Percentiles rank a stretch among this genome's conserved stretches.
Evolutionary conservation across 2,888 invertebrate genomes (phyloP).

Genomic region (Melipona bicolor): DNA sequence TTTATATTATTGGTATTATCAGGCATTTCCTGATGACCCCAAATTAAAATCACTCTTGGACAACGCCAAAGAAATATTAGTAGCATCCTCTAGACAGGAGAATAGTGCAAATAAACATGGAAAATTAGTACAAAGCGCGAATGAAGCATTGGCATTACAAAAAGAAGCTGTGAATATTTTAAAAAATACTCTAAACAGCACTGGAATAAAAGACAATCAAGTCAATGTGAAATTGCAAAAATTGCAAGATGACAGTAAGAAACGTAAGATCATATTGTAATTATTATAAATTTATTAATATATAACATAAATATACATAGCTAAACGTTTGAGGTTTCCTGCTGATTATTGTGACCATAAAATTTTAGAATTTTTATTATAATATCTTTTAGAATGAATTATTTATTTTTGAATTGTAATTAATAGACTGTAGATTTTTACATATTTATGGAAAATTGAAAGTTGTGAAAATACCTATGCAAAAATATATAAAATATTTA

Average conservation of each 20-base stretch:
- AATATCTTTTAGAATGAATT: not conserved
- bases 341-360: not conserved
- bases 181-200: slow-evolving; percentile 80
- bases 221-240: slow-evolving; percentile 82
- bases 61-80: slow-evolving; percentile 75
- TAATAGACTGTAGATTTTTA: no score
- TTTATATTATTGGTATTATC: not conserved
- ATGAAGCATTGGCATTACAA: slow-evolving; percentile 81
- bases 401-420: not conserved
- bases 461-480: no score
- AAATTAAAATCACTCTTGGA: slow-evolving; percentile 79
- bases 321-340: not conserved
- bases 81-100: slow-evolving; percentile 77
- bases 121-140: slow-evolving; percentile 83
- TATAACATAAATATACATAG: not conserved
- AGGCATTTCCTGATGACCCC: slow-evolving; percentile 77
- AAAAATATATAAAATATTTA: no score
- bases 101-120: slow-evolving; percentile 81
- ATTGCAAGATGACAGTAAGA: slow-evolving; percentile 85
- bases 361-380: not conserved
- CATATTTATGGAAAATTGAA: no score
- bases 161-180: slow-evolving; percentile 77
- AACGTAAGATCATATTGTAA: slow-evolving; percentile 80
- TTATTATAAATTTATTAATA: not conserved
- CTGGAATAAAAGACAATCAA: slow-evolving; percentile 81